These are phyloP conservation scores for Tipula confusa DNA, from an alignment of 2,888 invertebrate species.

Conservation along the genomic window DNA sequence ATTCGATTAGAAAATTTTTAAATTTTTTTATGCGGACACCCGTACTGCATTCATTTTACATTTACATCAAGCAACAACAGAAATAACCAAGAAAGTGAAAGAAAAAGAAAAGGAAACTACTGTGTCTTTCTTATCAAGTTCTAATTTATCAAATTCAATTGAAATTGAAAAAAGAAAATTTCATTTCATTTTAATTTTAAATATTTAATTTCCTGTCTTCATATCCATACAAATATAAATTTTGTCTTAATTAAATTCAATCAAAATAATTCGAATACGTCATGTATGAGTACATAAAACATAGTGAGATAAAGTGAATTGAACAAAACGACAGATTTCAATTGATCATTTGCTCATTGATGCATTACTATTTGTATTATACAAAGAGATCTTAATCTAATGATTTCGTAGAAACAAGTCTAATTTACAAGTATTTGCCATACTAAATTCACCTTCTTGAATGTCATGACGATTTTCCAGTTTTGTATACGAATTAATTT, in stretches of 20 bases:
- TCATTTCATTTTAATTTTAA: neutral
- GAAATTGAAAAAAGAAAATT: neutral
- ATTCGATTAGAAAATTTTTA: neutral
- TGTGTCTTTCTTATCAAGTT: neutral
- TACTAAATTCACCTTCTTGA: neutral
- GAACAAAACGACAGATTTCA: neutral
- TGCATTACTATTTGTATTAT: neutral
- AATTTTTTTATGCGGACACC: neutral
- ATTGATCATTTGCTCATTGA: neutral
- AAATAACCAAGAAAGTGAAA: neutral
- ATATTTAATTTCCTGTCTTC: slow-evolving; percentile 6
- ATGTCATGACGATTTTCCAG: too few species aligned
- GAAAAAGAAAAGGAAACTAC: neutral
- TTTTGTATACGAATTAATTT: neutral
- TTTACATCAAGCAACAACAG: too few species aligned
- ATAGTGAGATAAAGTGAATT: too few species aligned
- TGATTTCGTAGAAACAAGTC: neutral
- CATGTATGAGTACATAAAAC: neutral
- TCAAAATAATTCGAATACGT: neutral
- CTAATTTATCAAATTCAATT: slow-evolving; percentile 25
- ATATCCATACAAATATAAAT: neutral
- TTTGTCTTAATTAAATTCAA: neutral
- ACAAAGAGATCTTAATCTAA: neutral
- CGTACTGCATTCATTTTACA: neutral
- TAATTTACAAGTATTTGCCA: neutral